These are phyloP conservation scores for Eretmochelys imbricata DNA, from an alignment of 2,113 vertebrate species.

Conservation along the genomic window DNA sequence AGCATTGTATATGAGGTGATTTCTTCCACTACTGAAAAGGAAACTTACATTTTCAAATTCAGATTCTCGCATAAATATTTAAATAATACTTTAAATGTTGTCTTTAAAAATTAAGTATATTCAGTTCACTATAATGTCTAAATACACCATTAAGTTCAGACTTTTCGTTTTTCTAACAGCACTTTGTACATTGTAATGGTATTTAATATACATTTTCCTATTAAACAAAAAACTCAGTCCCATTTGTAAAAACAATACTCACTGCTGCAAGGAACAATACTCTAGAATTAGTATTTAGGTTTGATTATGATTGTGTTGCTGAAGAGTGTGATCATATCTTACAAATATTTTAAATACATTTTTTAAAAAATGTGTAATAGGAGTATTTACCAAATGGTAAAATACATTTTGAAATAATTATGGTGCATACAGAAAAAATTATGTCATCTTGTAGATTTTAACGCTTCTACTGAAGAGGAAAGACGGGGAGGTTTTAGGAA, in stretches of 20 bases:
- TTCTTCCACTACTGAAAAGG: not conserved
- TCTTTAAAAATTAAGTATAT: not conserved
- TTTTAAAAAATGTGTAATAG: not conserved
- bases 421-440: not conserved
- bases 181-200: not conserved
- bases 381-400: not conserved
- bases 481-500: not conserved
- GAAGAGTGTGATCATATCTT: not conserved
- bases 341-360: not conserved
- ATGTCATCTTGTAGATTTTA: not conserved
- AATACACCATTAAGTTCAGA: not conserved
- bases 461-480: not conserved
- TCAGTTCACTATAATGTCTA: not conserved
- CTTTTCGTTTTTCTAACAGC: not conserved
- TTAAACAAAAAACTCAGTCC: not conserved
- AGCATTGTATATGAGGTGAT: not conserved
- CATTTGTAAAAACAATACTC: not conserved
- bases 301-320: not conserved
- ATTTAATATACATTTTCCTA: too few relatives aligned
- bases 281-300: not conserved
- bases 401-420: not conserved
- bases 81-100: not conserved
- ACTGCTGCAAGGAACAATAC: not conserved
- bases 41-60: not conserved
- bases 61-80: not conserved